A percentile compares a stretch with the other conserved stretches of the same genome.
Evolutionary conservation across 2,113 vertebrate species (phyloP).

Genomic region (Loxodonta africana): DNA sequence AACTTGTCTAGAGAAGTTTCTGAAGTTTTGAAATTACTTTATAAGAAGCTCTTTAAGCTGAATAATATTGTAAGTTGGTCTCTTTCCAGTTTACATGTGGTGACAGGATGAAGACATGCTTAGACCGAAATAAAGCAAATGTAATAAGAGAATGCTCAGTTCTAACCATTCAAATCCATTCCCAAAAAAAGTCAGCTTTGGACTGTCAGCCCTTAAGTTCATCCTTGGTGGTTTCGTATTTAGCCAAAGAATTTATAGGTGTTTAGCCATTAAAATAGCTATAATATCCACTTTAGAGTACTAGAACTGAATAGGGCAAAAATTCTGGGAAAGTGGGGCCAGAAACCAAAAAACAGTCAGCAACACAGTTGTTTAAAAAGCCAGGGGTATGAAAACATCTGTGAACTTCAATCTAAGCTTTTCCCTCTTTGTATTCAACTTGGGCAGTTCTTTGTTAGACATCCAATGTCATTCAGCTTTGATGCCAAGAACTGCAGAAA

Average conservation of each 20-base stretch:
- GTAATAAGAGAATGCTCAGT: neutral
- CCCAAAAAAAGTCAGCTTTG: neutral
- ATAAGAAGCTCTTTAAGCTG: neutral
- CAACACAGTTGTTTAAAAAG: slow-evolving; percentile 11
- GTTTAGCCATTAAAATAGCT: neutral
- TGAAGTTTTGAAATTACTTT: neutral
- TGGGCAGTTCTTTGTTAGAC: neutral
- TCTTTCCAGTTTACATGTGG: neutral
- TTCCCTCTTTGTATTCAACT: neutral
- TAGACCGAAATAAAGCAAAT: neutral
- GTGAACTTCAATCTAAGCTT: neutral
- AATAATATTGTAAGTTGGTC: slow-evolving; percentile 4
- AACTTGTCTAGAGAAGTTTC: neutral
- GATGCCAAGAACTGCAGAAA: neutral
- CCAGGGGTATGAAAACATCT: neutral
- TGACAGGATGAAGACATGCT: neutral
- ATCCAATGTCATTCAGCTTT: neutral
- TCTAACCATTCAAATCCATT: neutral
- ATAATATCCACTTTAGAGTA: slow-evolving; percentile 5
- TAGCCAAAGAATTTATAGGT: neutral
- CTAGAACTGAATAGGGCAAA: neutral
- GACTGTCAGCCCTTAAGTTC: neutral
- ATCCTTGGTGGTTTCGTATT: slow-evolving; percentile 1
- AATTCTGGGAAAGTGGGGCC: neutral
- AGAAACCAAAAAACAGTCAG: neutral